These are phyloP conservation scores for Pseudorhombus dupliciocellatus DNA, from an alignment of 2,113 vertebrate genomes.

Conservation along the genomic window DNA sequence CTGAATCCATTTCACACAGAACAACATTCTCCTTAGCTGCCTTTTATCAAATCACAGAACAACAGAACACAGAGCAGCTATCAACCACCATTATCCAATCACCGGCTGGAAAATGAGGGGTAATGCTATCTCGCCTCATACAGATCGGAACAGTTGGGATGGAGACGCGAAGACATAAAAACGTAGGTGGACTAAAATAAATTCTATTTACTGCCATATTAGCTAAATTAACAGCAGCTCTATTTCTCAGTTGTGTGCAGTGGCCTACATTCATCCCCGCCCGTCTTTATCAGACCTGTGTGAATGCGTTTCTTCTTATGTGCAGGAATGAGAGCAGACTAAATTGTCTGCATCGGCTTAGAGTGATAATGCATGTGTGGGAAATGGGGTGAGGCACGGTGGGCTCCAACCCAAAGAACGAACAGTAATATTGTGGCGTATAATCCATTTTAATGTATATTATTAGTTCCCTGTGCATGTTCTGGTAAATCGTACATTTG, in stretches of 20 bases:
- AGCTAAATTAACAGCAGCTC: constrained; percentile 28
- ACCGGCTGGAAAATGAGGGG: constrained; percentile 11
- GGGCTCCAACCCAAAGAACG: constrained; percentile 35
- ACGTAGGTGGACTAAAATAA: neutral
- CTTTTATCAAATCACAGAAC: constrained; percentile 20
- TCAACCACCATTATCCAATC: constrained; percentile 36
- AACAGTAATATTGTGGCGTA: constrained; percentile 43
- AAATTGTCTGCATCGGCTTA: constrained; percentile 49
- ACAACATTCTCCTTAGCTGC: constrained; percentile 8
- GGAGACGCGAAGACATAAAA: constrained; percentile 1
- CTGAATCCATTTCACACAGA: constrained; percentile 31
- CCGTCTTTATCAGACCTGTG: neutral
- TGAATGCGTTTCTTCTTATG: constrained; percentile 5
- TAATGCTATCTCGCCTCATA: constrained; percentile 24
- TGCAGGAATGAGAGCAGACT: constrained; percentile 25
- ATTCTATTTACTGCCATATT: constrained; percentile 9
- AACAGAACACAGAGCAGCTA: constrained; percentile 11
- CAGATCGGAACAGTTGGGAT: constrained; percentile 20
- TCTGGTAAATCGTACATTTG: constrained; percentile 60
- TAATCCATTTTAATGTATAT: constrained; percentile 37
- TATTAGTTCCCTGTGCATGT: constrained; percentile 53
- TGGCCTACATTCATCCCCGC: constrained; percentile 23
- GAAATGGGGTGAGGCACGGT: constrained; percentile 17
- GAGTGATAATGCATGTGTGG: constrained; percentile 46
- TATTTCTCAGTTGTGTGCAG: constrained; percentile 8